phyloP scores from a whole-genome alignment of 2,888 invertebrate species.

The Himalopsyche tibetana region DNA sequence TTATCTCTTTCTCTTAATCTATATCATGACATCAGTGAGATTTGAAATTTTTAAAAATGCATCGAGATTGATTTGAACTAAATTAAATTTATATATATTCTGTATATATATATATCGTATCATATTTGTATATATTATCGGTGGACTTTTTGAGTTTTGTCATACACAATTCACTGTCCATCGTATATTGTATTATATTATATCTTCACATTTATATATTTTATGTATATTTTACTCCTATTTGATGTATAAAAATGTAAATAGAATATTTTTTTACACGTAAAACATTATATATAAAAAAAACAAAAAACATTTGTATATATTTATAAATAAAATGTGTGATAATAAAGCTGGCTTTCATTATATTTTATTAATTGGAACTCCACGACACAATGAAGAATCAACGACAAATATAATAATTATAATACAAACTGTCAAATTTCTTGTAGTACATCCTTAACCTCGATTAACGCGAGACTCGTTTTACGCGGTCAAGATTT shows the following conservation, averaged over 20 bases:
- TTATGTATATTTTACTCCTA: neutral
- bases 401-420: too few species aligned
- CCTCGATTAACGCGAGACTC: too few species aligned
- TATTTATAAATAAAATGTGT: constrained; percentile 43
- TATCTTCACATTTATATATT: constrained; percentile 9
- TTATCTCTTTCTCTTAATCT: neutral
- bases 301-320: constrained; percentile 19
- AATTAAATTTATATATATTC: neutral
- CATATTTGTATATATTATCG: neutral
- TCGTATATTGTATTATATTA: neutral
- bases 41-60: neutral
- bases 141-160: constrained; percentile 4
- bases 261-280: constrained; percentile 32
- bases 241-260: neutral
- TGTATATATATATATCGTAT: constrained; percentile 12
- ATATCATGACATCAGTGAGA: neutral
- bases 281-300: neutral
- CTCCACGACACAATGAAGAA: too few species aligned
- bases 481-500: too few species aligned
- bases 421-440: too few species aligned
- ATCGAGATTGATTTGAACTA: neutral
- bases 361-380: neutral
- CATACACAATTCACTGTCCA: constrained; percentile 19
- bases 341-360: neutral
- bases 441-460: too few species aligned